Conservation (phyloP, 2,888 invertebrate species). For the Hydropsyche betteni region DNA sequence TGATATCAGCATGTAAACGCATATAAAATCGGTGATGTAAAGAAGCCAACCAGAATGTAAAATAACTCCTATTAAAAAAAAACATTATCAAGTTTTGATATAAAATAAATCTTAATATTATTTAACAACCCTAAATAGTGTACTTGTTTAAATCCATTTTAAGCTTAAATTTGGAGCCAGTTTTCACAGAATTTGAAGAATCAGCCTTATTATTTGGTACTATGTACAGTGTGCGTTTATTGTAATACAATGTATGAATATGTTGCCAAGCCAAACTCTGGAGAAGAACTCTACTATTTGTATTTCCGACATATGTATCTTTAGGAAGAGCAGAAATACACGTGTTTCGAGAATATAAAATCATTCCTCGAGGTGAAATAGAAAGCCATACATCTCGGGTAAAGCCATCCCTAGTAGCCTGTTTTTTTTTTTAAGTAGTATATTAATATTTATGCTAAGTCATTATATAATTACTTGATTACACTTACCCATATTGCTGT, state of each 20-base stretch:
- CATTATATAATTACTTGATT: neutral
- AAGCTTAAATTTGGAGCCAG: slow-evolving; percentile 74
- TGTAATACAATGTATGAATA: slow-evolving; percentile 80
- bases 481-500: slow-evolving; percentile 71
- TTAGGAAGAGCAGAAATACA: slow-evolving; percentile 54
- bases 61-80: slow-evolving; percentile 70
- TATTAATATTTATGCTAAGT: neutral
- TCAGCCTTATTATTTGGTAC: slow-evolving; percentile 67
- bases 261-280: slow-evolving; percentile 73
- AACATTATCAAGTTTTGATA: neutral
- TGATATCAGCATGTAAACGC: slow-evolving; percentile 75
- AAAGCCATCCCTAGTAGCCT: slow-evolving; percentile 69
- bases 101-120: slow-evolving; percentile 9
- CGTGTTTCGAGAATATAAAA: slow-evolving; percentile 66
- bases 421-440: neutral
- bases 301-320: slow-evolving; percentile 54
- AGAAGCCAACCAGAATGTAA: slow-evolving; percentile 80
- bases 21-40: slow-evolving; percentile 80
- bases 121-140: slow-evolving; percentile 53
- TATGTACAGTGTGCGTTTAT: slow-evolving; percentile 75
- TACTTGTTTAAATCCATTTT: slow-evolving; percentile 78
- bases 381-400: slow-evolving; percentile 71
- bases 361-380: slow-evolving; percentile 72
- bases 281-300: slow-evolving; percentile 62
- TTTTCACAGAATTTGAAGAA: slow-evolving; percentile 66